Evolutionary conservation across 92 coral and sea anemone genomes (phyloP).

Genomic region (Siderastrea radians): DNA sequence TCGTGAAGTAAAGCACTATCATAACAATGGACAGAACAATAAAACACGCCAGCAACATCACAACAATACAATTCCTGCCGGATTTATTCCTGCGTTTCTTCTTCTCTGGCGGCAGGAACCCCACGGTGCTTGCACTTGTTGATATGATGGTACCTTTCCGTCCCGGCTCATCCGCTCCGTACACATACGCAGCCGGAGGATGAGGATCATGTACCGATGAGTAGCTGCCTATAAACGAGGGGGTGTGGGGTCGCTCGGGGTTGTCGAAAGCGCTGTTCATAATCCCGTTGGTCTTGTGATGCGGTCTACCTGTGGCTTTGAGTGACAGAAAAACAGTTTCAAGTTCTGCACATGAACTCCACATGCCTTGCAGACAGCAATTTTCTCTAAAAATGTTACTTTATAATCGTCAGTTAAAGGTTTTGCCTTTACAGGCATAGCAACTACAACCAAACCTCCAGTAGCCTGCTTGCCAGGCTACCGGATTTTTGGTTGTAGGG

Average conservation of each 20-base stretch:
- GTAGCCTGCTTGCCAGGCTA: too few species aligned
- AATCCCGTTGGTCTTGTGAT: background rate
- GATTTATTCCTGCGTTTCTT: background rate
- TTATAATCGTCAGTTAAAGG: too few species aligned
- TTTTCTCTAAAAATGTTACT: too few species aligned
- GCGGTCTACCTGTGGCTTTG: background rate
- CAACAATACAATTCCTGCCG: background rate
- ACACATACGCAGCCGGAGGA: background rate
- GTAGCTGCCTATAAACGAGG: constrained; percentile 11
- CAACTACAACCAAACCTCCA: too few species aligned
- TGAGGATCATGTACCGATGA: background rate
- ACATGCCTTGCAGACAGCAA: background rate
- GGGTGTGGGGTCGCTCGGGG: constrained; percentile 23
- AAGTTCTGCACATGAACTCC: background rate
- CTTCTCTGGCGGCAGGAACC: constrained; percentile 26
- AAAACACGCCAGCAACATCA: constrained; percentile 47
- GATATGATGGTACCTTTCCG: background rate
- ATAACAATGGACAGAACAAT: constrained; percentile 51
- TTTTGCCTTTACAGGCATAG: too few species aligned
- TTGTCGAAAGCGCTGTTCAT: constrained; percentile 37
- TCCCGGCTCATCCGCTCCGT: background rate
- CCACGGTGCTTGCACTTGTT: constrained; percentile 28
- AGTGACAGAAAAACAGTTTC: background rate
- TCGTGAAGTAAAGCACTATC: constrained; percentile 57
- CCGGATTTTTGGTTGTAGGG: too few species aligned